These are phyloP conservation scores for Napeogenes inachia DNA, from an alignment of 2,888 invertebrate species.

Conservation along the genomic window DNA sequence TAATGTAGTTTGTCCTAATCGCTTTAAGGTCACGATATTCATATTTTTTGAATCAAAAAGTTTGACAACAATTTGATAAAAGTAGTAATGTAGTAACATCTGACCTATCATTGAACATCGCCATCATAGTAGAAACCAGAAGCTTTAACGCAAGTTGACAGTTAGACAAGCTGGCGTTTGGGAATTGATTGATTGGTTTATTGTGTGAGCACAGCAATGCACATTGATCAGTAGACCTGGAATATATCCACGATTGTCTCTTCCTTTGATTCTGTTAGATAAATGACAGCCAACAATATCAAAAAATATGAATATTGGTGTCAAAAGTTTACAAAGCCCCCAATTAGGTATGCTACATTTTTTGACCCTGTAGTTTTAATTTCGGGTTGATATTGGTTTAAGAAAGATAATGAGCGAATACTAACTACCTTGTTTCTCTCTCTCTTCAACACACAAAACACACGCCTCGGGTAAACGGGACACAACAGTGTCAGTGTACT, in stretches of 20 bases:
- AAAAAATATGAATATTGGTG: constrained; percentile 76
- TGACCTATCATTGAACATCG: constrained; percentile 30
- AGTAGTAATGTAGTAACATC: constrained; percentile 20
- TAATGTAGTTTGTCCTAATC: constrained; percentile 21
- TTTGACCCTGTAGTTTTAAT: constrained; percentile 14
- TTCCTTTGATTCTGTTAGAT: constrained; percentile 40
- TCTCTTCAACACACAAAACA: constrained; percentile 64
- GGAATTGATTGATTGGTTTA: constrained; percentile 35
- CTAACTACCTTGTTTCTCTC: constrained; percentile 72
- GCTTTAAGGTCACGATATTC: constrained; percentile 57
- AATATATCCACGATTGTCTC: constrained; percentile 8
- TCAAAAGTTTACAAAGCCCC: constrained; percentile 19
- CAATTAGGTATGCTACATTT: constrained; percentile 13
- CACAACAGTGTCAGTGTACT: constrained; percentile 98
- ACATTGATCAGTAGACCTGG: constrained; percentile 38
- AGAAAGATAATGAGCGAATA: constrained; percentile 72
- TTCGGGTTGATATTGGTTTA: constrained; percentile 33
- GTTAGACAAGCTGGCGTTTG: constrained; percentile 18
- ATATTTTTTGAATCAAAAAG: constrained; percentile 64
- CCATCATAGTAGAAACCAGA: constrained; percentile 27
- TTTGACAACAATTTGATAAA: constrained; percentile 6
- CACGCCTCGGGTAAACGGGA: constrained; percentile 77
- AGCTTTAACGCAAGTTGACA: constrained; percentile 27
- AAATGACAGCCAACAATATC: constrained; percentile 71
- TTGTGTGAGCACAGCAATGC: constrained; percentile 56